Conservation (phyloP, 2,797 vertebrate species). For the Cuniculus paca region DNA sequence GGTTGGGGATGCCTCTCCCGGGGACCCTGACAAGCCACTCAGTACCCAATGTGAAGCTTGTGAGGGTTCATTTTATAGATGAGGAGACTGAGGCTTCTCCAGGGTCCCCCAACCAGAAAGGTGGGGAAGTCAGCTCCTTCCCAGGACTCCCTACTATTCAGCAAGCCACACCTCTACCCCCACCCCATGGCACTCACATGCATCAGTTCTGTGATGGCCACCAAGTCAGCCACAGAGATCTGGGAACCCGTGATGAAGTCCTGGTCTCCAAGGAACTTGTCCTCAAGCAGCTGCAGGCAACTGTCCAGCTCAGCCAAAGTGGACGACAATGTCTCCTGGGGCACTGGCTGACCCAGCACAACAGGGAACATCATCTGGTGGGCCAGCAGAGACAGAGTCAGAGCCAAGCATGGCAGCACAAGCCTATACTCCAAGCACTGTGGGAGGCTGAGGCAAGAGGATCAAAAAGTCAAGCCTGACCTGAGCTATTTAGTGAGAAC, state of each 20-base stretch:
- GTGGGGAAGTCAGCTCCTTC: neutral
- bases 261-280: constrained; percentile 92
- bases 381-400: neutral
- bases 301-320: constrained; percentile 73
- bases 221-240: constrained; percentile 94
- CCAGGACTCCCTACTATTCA: neutral
- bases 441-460: neutral
- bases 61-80: neutral
- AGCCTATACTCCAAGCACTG: neutral
- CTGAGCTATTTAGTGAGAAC: neutral
- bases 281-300: constrained; percentile 90
- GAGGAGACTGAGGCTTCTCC: neutral
- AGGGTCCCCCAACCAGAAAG: neutral
- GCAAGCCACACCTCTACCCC: neutral
- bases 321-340: constrained; percentile 21
- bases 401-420: neutral
- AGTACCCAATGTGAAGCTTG: neutral
- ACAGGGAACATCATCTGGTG: constrained; percentile 62
- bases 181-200: constrained; percentile 76
- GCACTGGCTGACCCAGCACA: constrained; percentile 30
- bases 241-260: constrained; percentile 90
- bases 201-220: constrained; percentile 94
- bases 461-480: neutral
- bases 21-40: neutral
- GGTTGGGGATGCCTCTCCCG: neutral